These are phyloP conservation scores for Nephila pilipes DNA, from an alignment of 1,140 invertebrate species.

Conservation along the genomic window DNA sequence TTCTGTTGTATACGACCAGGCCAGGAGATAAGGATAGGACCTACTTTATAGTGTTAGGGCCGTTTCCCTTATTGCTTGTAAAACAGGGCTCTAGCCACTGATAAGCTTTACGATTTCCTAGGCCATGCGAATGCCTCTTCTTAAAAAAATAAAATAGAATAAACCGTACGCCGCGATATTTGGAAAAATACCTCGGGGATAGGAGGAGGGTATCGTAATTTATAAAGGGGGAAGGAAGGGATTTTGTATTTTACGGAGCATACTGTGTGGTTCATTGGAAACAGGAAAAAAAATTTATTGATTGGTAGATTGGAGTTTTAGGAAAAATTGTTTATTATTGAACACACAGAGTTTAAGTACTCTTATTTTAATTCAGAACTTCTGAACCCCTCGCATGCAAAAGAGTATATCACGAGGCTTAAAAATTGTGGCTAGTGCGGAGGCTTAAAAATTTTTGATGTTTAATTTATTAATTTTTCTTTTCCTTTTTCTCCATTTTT, in stretches of 20 bases:
- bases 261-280: neutral
- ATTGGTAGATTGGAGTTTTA: neutral
- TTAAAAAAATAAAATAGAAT: slow-evolving; percentile 50
- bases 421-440: too few relatives aligned
- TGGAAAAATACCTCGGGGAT: slow-evolving; percentile 57
- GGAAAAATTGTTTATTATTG: too few relatives aligned
- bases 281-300: neutral
- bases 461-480: too few relatives aligned
- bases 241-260: neutral
- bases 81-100: slow-evolving; percentile 71
- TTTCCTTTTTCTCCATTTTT: too few relatives aligned
- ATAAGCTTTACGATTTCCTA: slow-evolving; percentile 76
- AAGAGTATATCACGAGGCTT: too few relatives aligned
- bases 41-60: slow-evolving; percentile 67
- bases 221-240: slow-evolving; percentile 7
- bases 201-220: slow-evolving; percentile 29
- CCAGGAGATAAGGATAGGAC: slow-evolving; percentile 59
- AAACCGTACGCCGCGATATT: neutral
- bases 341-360: too few relatives aligned
- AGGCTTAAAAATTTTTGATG: too few relatives aligned
- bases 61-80: slow-evolving; percentile 77
- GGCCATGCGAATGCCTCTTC: slow-evolving; percentile 8
- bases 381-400: too few relatives aligned
- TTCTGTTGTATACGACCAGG: slow-evolving; percentile 64
- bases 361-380: too few relatives aligned